These are phyloP conservation scores for Pseudochromis fuscus DNA, from an alignment of 2,797 vertebrate genomes.

Conservation along the genomic window DNA sequence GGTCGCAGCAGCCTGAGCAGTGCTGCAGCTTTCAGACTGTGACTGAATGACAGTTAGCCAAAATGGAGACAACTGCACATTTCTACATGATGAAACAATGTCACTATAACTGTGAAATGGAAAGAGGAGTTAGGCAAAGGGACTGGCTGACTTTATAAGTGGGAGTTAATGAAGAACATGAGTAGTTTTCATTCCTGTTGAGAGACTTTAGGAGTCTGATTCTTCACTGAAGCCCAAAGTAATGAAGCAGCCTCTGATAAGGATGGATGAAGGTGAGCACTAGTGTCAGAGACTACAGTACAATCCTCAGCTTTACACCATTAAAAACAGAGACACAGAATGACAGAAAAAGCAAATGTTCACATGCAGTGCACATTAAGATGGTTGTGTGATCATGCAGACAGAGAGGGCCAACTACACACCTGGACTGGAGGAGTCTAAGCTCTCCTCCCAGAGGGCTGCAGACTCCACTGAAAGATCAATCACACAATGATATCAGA, in stretches of 20 bases:
- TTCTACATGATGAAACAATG: conserved; percentile 26
- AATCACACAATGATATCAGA: conserved; percentile 12
- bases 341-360: background rate
- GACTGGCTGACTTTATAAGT: conserved; percentile 29
- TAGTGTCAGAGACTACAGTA: conserved; percentile 6
- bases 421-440: conserved; percentile 85
- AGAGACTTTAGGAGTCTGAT: background rate
- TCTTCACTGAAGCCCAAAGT: background rate
- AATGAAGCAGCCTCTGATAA: conserved; percentile 43
- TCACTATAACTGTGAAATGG: conserved; percentile 50
- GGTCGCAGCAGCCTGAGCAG: background rate
- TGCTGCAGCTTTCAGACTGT: conserved; percentile 3
- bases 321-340: conserved; percentile 1
- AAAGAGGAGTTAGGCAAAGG: conserved; percentile 29
- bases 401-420: conserved; percentile 60
- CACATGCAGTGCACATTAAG: conserved; percentile 53
- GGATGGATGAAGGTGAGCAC: conserved; percentile 3
- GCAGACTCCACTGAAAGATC: conserved; percentile 84
- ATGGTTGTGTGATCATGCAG: conserved; percentile 62
- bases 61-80: conserved; percentile 28
- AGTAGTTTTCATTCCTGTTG: too few relatives aligned
- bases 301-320: conserved; percentile 5
- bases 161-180: conserved; percentile 1
- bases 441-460: conserved; percentile 80
- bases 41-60: conserved; percentile 19